A percentile compares a stretch with the other conserved stretches of the same genome.
Evolutionary conservation across 2,888 invertebrate genomes (phyloP).

Genomic region (Nudaria mundana): DNA sequence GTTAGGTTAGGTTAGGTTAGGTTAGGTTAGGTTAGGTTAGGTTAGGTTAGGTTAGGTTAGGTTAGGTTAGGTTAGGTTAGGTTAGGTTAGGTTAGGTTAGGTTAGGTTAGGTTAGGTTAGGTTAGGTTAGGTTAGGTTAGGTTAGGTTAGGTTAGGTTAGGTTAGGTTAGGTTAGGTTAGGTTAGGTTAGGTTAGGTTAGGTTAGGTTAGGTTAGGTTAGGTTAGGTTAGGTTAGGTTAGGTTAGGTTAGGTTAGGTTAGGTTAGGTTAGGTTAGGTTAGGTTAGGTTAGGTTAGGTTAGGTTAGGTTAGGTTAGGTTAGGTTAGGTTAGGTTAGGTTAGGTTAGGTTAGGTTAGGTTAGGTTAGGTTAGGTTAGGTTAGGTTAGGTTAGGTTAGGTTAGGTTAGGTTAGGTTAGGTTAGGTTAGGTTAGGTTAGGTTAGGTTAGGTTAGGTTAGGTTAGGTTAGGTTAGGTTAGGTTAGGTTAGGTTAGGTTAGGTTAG

Average conservation of each 20-base stretch:
- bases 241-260: too few relatives aligned
- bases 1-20: conserved; percentile 6
- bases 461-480: conserved; percentile 5
- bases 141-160: conserved; percentile 6
- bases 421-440: conserved; percentile 8
- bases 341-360: conserved; percentile 8
- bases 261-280: too few relatives aligned
- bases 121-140: conserved; percentile 6
- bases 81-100: conserved; percentile 6
- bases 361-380: conserved; percentile 8
- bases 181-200: conserved; percentile 6
- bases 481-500: conserved; percentile 6
- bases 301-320: conserved; percentile 8
- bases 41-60: conserved; percentile 6
- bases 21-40: conserved; percentile 6
- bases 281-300: conserved; percentile 5
- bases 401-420: conserved; percentile 7
- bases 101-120: conserved; percentile 6
- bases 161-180: conserved; percentile 6
- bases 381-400: conserved; percentile 8
- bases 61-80: conserved; percentile 6
- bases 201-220: conserved; percentile 6
- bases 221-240: conserved; percentile 4
- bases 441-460: conserved; percentile 6
- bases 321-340: conserved; percentile 8